A percentile compares a stretch with the other conserved stretches of the same genome.
phyloP scores from a whole-genome alignment of 2,113 vertebrate species.

The Tympanuchus pallidicinctus region DNA sequence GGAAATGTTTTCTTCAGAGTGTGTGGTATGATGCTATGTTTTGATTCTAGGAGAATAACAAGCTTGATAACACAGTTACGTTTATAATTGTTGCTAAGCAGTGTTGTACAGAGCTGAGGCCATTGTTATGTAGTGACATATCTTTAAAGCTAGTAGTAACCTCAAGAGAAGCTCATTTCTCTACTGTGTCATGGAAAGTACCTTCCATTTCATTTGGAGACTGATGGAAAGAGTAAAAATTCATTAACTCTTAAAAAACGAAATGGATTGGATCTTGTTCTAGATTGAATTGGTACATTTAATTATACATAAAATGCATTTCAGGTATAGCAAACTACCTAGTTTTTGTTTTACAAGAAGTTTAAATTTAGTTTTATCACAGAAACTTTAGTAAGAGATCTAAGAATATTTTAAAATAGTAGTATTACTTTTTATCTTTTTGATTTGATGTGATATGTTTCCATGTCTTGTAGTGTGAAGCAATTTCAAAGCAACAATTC shows the following conservation, averaged over 20 bases:
- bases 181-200: background rate
- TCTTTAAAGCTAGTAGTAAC: background rate
- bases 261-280: background rate
- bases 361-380: background rate
- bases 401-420: background rate
- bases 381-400: background rate
- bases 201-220: background rate
- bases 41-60: too few species aligned
- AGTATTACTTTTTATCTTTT: background rate
- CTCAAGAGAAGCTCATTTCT: background rate
- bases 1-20: too few species aligned
- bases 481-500: background rate
- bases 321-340: background rate
- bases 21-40: too few species aligned
- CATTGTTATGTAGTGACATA: background rate
- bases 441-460: background rate
- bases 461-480: background rate
- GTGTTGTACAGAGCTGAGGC: too few species aligned
- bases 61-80: too few species aligned
- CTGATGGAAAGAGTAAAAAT: background rate
- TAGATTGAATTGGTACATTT: background rate
- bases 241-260: background rate
- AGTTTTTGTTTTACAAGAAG: background rate
- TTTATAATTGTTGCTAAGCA: too few species aligned
- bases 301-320: background rate